phyloP scores from a whole-genome alignment of 2,888 invertebrate genomes.

The Meandrusa payeni region DNA sequence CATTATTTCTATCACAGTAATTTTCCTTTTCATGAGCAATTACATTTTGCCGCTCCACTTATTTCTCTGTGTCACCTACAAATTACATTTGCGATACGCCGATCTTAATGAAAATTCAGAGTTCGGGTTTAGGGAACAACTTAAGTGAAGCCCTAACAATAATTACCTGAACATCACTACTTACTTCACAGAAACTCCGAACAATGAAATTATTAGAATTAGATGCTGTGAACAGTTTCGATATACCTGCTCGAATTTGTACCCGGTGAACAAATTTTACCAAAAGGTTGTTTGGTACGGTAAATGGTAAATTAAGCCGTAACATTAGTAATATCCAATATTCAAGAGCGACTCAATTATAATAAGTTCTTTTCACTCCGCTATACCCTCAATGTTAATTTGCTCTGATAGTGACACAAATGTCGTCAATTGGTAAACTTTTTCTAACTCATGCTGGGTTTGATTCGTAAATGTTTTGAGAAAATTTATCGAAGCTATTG shows the following conservation, averaged over 20 bases:
- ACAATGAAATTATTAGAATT: conserved; percentile 7
- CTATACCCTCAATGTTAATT: too few relatives aligned
- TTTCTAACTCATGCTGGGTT: too few relatives aligned
- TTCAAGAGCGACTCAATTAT: too few relatives aligned
- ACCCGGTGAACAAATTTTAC: too few relatives aligned
- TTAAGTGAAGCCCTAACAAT: background rate
- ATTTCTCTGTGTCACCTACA: background rate
- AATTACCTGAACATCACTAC: background rate
- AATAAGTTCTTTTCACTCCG: too few relatives aligned
- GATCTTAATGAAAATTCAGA: background rate
- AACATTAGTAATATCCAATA: too few relatives aligned
- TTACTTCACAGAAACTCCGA: background rate
- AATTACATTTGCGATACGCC: background rate
- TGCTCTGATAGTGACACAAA: too few relatives aligned
- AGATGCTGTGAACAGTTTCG: conserved; percentile 2
- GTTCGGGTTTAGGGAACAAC: conserved; percentile 5
- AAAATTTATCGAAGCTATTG: too few relatives aligned
- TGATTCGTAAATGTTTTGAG: too few relatives aligned
- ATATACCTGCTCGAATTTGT: background rate
- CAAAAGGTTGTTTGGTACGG: too few relatives aligned
- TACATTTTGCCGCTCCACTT: background rate
- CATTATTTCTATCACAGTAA: background rate
- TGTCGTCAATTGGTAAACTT: too few relatives aligned
- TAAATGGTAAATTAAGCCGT: too few relatives aligned
- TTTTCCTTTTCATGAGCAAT: background rate